These are phyloP conservation scores for crab-eating macaque (Macaca fascicularis) DNA, from an alignment of 2,113 vertebrate genomes.

Conservation along the genomic window DNA sequence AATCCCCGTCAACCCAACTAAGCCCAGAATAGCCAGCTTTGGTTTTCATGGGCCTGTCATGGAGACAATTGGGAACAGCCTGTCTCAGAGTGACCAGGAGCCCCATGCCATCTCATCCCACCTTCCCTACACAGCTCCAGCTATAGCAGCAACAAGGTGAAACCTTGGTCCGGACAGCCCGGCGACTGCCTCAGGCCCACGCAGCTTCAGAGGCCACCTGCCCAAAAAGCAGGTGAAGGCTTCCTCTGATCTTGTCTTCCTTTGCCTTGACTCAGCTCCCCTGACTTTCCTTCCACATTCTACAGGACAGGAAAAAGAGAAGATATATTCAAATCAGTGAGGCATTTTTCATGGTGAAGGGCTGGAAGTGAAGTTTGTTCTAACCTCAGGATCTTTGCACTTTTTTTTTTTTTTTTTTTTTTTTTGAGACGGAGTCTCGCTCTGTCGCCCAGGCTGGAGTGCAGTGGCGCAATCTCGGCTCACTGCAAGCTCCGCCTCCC, in stretches of 20 bases:
- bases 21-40: background rate
- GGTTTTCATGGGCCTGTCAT: too few relatives aligned
- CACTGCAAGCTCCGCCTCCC: too few relatives aligned
- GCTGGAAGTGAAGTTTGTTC: background rate
- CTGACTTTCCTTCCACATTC: background rate
- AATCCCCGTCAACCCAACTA: rapidly evolving
- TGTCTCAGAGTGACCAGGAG: background rate
- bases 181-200: background rate
- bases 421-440: too few relatives aligned
- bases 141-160: rapidly evolving
- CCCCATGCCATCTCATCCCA: background rate
- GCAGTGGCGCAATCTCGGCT: too few relatives aligned
- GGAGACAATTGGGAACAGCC: background rate
- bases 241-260: background rate
- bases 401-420: too few relatives aligned
- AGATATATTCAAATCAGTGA: background rate
- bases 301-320: background rate
- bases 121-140: background rate
- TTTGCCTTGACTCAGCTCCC: background rate
- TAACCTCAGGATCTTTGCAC: background rate
- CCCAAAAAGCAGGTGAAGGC: background rate
- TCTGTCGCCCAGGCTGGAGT: too few relatives aligned
- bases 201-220: rapidly evolving
- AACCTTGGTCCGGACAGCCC: background rate
- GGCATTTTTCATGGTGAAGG: background rate